Evolutionary conservation across 92 coral and sea anemone genomes (phyloP).

Genomic region (Zoanthus sociatus): DNA sequence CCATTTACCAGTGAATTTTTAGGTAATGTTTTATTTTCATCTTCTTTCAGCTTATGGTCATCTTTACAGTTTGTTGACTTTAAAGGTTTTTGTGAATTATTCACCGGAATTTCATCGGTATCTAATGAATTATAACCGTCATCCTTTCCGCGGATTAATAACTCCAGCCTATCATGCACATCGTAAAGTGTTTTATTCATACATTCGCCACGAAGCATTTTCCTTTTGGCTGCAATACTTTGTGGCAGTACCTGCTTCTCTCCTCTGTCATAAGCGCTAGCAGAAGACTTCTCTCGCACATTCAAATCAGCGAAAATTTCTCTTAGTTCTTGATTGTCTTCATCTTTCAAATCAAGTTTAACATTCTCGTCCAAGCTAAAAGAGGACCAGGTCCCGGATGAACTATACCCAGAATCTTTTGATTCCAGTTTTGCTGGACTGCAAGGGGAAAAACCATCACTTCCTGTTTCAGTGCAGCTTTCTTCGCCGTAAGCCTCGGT

Average conservation of each 20-base stretch:
- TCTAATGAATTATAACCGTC: neutral
- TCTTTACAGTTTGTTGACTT: neutral
- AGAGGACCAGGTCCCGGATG: conserved; percentile 79
- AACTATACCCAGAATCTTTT: conserved; percentile 81
- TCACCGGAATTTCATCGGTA: neutral
- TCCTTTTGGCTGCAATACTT: conserved; percentile 2
- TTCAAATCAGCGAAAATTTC: conserved; percentile 27
- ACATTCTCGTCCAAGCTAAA: conserved; percentile 70
- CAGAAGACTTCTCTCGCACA: neutral
- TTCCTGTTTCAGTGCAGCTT: conserved; percentile 29
- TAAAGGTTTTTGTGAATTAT: neutral
- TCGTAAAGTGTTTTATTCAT: conserved; percentile 20
- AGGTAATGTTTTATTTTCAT: neutral
- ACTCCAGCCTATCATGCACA: conserved; percentile 34
- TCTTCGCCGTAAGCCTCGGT: conserved; percentile 46
- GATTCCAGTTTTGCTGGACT: conserved; percentile 50
- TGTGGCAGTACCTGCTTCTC: neutral
- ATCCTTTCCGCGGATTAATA: conserved; percentile 20
- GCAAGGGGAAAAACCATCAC: neutral
- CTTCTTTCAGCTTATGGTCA: neutral
- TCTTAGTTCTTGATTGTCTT: conserved; percentile 22
- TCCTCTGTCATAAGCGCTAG: neutral
- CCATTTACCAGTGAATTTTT: conserved; percentile 15
- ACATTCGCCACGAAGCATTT: neutral
- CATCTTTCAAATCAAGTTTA: conserved; percentile 58